Base-by-base conservation (phyloP, 2,888 invertebrate species). In the Metalampra italica region DNA sequence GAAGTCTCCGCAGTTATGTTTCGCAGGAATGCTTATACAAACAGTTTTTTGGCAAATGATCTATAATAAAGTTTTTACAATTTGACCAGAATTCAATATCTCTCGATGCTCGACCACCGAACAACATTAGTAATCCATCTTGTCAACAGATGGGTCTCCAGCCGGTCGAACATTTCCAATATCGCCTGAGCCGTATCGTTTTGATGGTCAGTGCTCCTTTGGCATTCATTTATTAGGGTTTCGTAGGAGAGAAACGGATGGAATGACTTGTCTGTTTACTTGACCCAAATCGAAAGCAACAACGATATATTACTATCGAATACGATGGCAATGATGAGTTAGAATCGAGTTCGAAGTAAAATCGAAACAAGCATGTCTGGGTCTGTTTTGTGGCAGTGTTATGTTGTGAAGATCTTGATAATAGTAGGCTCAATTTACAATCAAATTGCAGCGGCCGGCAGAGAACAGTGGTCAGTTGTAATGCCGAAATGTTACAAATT, bases 111-210 rank as follows among this genome's bases (percentile, higher is more conserved):
- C 22, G 37, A 7, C 9, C 3, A 39, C 46, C 44, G 48, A 47
- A 43, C 41, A 43, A 32, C 46, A 12, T 34, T 49, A 48, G 57
- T 57, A 51, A 29, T 5, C 32, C 38, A n/a, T 14, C 41, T 22
- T 29, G 47, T 49, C 51, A 52, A 52, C 55, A 52, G 49, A 57
- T 55, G 53, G 45, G 32, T 30, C 42, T 43, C 34, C 34, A 43
- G 29, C 37, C 47, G 51, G 43, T 53, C 36, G 42, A 51, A 51
- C 46, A 46, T 49, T 56, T 49, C 46, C 56, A 58, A 56, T 58
- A 56, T 38, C 37, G 47, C 51, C 51, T 47, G 50, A 56, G 57
- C 61, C 61, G 60, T 64, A 56, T 58, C 57, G 61, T 55, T 56
- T 49, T 52, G 51, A 42, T 58, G 65, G 68, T 60, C 68, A 66